phyloP scores from a whole-genome alignment of 2,113 vertebrate genomes.

The Trogon surrucura region DNA sequence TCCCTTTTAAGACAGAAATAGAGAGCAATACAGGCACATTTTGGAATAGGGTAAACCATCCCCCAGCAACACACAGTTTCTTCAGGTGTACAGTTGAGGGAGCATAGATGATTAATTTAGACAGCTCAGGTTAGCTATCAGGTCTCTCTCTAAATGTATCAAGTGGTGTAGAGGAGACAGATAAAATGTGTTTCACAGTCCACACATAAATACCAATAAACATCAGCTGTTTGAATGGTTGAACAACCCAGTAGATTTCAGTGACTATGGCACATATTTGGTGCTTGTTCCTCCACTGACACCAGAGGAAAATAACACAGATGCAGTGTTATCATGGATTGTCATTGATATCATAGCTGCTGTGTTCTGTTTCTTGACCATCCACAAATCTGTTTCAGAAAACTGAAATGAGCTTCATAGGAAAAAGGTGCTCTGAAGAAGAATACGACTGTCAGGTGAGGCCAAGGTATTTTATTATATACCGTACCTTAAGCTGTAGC shows the following conservation, averaged over 20 bases:
- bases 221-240: neutral
- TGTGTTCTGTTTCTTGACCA: neutral
- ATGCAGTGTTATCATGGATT: neutral
- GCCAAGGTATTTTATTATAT: neutral
- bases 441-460: neutral
- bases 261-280: neutral
- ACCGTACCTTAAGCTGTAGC: neutral
- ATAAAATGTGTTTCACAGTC: fast-evolving
- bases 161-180: neutral
- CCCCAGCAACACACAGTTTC: neutral
- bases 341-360: neutral
- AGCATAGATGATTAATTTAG: neutral
- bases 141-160: neutral
- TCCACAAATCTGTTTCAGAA: neutral
- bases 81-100: neutral
- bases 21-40: neutral
- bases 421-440: neutral
- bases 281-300: neutral
- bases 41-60: neutral
- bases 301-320: neutral
- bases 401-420: neutral
- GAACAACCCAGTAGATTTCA: neutral
- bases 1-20: neutral
- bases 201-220: neutral
- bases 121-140: neutral